These are phyloP conservation scores for Romanomermis culicivorax DNA, from an alignment of 2,888 invertebrate species.

Conservation along the genomic window DNA sequence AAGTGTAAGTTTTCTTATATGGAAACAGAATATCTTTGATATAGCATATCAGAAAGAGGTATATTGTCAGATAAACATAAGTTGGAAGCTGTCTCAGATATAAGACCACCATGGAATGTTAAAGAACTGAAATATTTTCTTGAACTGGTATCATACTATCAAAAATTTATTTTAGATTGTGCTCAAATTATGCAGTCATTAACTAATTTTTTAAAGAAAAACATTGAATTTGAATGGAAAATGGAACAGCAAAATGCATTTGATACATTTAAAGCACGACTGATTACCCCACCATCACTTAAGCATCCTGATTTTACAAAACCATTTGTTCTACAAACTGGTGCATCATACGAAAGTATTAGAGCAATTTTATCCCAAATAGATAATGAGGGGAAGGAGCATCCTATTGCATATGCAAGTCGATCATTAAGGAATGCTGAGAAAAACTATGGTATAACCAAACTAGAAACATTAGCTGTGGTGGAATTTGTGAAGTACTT, in stretches of 20 bases:
- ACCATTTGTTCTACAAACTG: conserved; percentile 18
- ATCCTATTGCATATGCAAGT: conserved; percentile 16
- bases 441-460: conserved; percentile 28
- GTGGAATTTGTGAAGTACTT: conserved; percentile 28
- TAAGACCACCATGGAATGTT: conserved; percentile 16
- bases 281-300: conserved; percentile 12
- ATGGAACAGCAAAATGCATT: conserved; percentile 10
- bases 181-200: conserved; percentile 8
- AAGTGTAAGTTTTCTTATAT: conserved; percentile 16
- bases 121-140: conserved; percentile 16
- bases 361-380: conserved; percentile 18
- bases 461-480: conserved; percentile 28
- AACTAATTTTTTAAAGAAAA: conserved; percentile 2
- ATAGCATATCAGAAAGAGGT: conserved; percentile 19
- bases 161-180: conserved; percentile 14
- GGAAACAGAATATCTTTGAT: conserved; percentile 23
- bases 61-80: conserved; percentile 19
- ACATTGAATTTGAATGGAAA: conserved; percentile 12
- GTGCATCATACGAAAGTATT: conserved; percentile 19
- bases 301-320: conserved; percentile 16
- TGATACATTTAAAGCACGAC: conserved; percentile 6
- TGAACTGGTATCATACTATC: conserved; percentile 23
- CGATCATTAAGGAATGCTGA: conserved; percentile 18
- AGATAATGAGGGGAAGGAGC: conserved; percentile 6
- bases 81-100: conserved; percentile 15